Percentiles rank a stretch among this genome's conserved stretches.
Evolutionary conservation across 2,888 invertebrate genomes (phyloP).

Genomic region (Eristalis intricaria): DNA sequence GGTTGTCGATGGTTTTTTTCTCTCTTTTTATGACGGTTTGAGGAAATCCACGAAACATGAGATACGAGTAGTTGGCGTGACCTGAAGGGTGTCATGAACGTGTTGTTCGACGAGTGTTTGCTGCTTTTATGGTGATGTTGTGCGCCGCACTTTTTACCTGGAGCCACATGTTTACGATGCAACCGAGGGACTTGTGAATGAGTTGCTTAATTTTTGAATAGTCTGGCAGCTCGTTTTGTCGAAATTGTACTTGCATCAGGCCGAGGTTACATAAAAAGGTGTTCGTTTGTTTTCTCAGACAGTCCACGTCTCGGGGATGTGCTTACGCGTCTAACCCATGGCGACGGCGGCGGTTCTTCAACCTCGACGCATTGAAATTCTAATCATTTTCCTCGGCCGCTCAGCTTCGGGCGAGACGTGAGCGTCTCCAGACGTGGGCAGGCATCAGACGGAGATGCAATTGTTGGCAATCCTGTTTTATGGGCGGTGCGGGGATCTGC

Average conservation of each 20-base stretch:
- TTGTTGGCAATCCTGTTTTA: neutral
- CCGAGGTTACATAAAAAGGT: neutral
- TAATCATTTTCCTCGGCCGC: neutral
- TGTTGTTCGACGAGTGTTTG: neutral
- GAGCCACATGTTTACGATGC: neutral
- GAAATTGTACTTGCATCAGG: neutral
- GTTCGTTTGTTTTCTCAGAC: no score
- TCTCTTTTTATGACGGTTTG: neutral
- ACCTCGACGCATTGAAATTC: neutral
- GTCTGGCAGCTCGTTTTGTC: neutral
- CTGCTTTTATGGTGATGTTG: neutral
- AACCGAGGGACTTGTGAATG: neutral
- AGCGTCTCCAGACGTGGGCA: neutral
- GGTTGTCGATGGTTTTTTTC: neutral
- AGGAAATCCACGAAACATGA: constrained; percentile 1
- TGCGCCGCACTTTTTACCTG: neutral
- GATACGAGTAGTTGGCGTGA: neutral
- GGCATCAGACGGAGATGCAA: neutral
- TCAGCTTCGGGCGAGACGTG: neutral
- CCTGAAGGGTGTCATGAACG: neutral
- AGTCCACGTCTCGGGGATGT: no score
- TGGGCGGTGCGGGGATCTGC: neutral
- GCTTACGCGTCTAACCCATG: neutral
- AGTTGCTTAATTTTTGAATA: neutral
- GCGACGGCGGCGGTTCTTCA: neutral